Base-by-base conservation (phyloP, 2,113 vertebrate genomes). In the Rhombomys opimus region DNA sequence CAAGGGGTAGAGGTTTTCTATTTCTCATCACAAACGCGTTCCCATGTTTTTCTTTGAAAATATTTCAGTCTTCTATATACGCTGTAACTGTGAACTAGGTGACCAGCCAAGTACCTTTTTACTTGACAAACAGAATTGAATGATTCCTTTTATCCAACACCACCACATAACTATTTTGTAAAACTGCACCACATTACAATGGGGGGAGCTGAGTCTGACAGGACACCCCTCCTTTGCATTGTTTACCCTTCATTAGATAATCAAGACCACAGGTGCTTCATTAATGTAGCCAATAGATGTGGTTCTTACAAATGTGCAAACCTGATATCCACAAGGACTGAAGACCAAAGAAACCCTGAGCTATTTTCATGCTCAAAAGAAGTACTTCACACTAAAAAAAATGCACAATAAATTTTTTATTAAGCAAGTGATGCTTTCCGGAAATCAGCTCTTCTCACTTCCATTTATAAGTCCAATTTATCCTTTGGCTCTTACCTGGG, bases 401-500 rank as follows among this genome's bases (percentile, higher is more conserved):
- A 90, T 65, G 65, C 12, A 70, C 18, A 73, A 13, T 91, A 23
- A 10, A 86, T 87, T 88, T 94, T 95, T 92, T 70, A 93, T 96
- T 46, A 78, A n/a, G 50, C 87, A 81, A 90, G 13, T 54, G 59
- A 25, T 81, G 22, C 61, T 89, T 77, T 75, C 94, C 93, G 77
- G 82, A 80, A 92, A 81, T 80, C 76, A 70, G 59, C 32, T 95
- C 78, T 92, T 88, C 89, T 95, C 81, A 77, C 35, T 96, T 93
- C 77, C 81, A 92, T 73, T 90, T 93, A 80, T 57, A 93, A 93
- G 93, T 86, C 82, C 35, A 8, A 72, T 61, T 81, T 73, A 89
- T 91, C 81, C 61, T 30, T 54, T 73, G 81, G 22, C 92, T 89
- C 35, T 80, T 70, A 88, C 52, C 38, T 63, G 12, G 88, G 54